Base-by-base conservation (phyloP, 2,113 vertebrate species). In the Spea bombifrons region DNA sequence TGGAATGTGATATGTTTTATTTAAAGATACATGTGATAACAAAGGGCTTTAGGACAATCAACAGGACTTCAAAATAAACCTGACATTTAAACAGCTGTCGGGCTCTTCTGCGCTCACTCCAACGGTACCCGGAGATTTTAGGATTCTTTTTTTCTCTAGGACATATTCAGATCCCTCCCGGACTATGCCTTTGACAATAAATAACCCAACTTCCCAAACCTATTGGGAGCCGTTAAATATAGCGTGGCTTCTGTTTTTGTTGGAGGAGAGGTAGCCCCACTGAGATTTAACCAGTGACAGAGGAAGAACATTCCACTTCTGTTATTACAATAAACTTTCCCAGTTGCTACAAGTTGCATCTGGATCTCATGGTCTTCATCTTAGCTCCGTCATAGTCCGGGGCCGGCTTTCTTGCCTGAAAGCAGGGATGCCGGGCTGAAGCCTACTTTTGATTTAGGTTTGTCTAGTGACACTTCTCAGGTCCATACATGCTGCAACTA, bases 301-400 rank as follows among this genome's bases (percentile, higher is more conserved):
- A 78, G 75, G 46, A 78, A 78, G 57, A 66, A 49, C 67, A 78
- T 71, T 71, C 68, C 66, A 63, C 8, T 1, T 61, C 55, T 78
- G 75, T 78, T 63, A 71, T 63, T 64, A 71, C 57, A 64, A 45
- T 78, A 71, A 78, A 78, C 75, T 78, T 78, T 71, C 75, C 75
- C 66, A 78, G 67, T 78, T 78, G 69, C 69, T 53, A 71, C 17
- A 16, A 10, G 16, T n/a, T 49, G 52, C 44, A 53, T 69, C 67
- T 78, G 75, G 75, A 57, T 74, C 53, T 59, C 45, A 63, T 61
- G 72, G 48, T 47, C 49, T 48, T 59, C 72, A 47, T 74, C 46
- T 73, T n/a, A 57, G 45, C 57, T n/a, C 71, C 47, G 43, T 30
- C 16, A 59, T 59, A 59, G 9, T 59, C 50, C 9, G n/a, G n/a